Conservation (phyloP, 92 coral and sea anemone genomes). For the Pocillopora grandis region DNA sequence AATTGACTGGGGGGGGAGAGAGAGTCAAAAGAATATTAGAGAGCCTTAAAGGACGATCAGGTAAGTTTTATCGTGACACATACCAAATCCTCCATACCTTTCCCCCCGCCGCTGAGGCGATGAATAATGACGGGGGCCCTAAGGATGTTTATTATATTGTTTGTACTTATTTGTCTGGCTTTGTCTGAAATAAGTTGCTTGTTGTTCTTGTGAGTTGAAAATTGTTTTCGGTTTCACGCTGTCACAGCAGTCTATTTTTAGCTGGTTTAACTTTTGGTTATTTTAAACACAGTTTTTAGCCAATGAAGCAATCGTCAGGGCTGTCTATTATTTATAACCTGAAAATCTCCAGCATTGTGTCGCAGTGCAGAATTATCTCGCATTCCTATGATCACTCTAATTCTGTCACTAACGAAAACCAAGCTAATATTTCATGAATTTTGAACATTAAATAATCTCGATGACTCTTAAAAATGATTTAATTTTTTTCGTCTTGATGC, state of each 20-base stretch:
- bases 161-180: not conserved
- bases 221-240: not conserved
- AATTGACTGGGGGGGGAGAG: too few relatives aligned
- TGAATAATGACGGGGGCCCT: too few relatives aligned
- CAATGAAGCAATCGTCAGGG: not conserved
- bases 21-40: too few relatives aligned
- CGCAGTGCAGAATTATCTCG: not conserved
- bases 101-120: too few relatives aligned
- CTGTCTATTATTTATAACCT: conserved; percentile 5
- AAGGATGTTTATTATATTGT: too few relatives aligned
- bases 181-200: not conserved
- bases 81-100: too few relatives aligned
- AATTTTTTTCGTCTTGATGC: not conserved
- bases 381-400: too few relatives aligned
- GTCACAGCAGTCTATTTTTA: not conserved
- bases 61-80: too few relatives aligned
- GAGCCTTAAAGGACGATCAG: too few relatives aligned
- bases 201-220: not conserved
- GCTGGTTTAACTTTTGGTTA: not conserved
- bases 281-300: not conserved
- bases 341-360: not conserved
- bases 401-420: not conserved
- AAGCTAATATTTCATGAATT: not conserved
- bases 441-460: not conserved
- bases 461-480: not conserved